These are phyloP conservation scores for Luperina nickerlii DNA, from an alignment of 2,888 invertebrate species.

Conservation along the genomic window DNA sequence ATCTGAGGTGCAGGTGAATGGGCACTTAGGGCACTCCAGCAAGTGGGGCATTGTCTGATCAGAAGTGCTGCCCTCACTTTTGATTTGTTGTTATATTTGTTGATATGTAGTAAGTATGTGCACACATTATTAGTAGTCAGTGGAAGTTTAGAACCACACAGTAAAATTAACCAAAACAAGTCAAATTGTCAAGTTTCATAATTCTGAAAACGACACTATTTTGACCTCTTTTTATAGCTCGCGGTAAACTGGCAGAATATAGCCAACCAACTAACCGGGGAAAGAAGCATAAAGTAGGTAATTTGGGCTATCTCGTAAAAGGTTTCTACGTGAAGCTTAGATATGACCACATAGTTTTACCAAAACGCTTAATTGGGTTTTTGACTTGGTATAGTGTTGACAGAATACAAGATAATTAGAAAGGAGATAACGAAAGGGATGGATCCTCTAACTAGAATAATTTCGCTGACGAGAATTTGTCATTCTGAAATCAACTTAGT, in stretches of 20 bases:
- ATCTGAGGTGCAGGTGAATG: not conserved
- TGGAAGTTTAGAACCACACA: not conserved
- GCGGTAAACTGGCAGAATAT: not conserved
- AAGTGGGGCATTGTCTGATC: not conserved
- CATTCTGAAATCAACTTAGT: not conserved
- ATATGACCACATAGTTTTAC: not conserved
- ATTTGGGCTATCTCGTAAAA: slow-evolving; percentile 2
- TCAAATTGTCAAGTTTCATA: not conserved
- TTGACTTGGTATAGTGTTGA: not conserved
- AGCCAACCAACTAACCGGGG: not conserved
- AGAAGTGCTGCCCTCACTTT: not conserved
- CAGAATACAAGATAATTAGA: not conserved
- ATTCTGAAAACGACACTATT: not conserved
- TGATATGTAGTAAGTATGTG: no score
- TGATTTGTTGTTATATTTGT: not conserved
- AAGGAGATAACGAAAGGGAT: not conserved
- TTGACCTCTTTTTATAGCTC: not conserved
- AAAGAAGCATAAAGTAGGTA: not conserved
- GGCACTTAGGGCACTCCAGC: not conserved
- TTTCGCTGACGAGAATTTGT: not conserved
- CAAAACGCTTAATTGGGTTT: slow-evolving; percentile 12
- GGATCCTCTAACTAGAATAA: not conserved
- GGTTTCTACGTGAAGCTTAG: not conserved
- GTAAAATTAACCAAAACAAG: not conserved
- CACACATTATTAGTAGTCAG: not conserved